These are phyloP conservation scores for Microplitis mediator DNA, from an alignment of 1,140 invertebrate genomes.

Conservation along the genomic window DNA sequence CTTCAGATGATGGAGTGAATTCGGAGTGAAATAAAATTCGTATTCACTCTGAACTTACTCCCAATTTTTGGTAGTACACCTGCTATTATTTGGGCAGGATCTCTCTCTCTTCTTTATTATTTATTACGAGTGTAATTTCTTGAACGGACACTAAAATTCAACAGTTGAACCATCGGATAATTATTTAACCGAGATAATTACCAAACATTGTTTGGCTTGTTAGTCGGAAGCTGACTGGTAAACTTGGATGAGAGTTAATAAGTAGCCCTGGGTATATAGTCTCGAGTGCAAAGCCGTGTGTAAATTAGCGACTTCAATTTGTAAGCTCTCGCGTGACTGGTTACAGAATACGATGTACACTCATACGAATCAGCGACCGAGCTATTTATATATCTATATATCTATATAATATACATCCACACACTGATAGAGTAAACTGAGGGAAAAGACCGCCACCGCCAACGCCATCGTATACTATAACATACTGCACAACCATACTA, in stretches of 20 bases:
- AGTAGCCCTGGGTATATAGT: conserved; percentile 39
- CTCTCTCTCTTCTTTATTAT: too few species aligned
- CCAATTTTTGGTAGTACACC: too few species aligned
- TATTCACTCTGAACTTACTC: too few species aligned
- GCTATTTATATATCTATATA: too few species aligned
- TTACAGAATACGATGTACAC: conserved; percentile 21
- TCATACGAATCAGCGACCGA: background rate
- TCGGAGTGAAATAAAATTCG: too few species aligned
- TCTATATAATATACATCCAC: too few species aligned
- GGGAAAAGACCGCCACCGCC: conserved; percentile 1
- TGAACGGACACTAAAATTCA: background rate
- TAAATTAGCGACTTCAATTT: conserved; percentile 63
- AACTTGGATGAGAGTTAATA: conserved; percentile 54
- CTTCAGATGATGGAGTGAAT: too few species aligned
- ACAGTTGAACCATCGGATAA: conserved; percentile 37
- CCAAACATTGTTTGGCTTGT: conserved; percentile 63
- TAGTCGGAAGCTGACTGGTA: conserved; percentile 54
- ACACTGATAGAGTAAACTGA: background rate
- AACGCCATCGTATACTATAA: too few species aligned
- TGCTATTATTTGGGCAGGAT: too few species aligned
- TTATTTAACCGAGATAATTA: conserved; percentile 62
- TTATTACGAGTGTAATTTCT: too few species aligned
- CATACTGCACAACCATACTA: too few species aligned
- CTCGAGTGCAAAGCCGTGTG: conserved; percentile 49
- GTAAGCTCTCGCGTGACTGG: conserved; percentile 54